A percentile compares a stretch with the other conserved stretches of the same genome.
Conservation (phyloP, 92 coral and sea anemone genomes). For the Chrysogorgia sp. region DNA sequence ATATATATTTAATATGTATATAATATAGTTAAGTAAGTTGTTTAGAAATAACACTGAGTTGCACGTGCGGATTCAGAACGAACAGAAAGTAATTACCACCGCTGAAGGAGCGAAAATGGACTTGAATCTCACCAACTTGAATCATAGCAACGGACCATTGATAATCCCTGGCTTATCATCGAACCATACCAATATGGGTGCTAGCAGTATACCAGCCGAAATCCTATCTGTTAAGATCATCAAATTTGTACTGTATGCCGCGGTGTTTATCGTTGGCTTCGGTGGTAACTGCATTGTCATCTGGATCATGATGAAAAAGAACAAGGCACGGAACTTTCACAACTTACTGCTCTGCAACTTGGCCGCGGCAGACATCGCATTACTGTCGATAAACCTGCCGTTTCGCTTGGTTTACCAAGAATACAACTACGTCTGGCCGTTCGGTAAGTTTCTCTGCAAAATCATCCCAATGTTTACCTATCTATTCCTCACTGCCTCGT, state of each 20-base stretch:
- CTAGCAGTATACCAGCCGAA: constrained; percentile 26
- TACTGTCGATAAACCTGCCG: constrained; percentile 77
- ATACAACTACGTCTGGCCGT: constrained; percentile 85
- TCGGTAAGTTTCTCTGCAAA: constrained; percentile 80
- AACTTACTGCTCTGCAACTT: constrained; percentile 79
- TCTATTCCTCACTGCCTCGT: constrained; percentile 80
- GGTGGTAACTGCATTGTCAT: constrained; percentile 76
- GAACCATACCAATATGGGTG: neutral
- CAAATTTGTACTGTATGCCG: constrained; percentile 69
- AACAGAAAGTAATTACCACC: too few species aligned
- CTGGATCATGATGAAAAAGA: constrained; percentile 70
- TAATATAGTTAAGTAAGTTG: too few species aligned
- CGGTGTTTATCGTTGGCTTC: constrained; percentile 77
- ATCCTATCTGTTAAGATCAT: constrained; percentile 69
- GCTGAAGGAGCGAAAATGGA: too few species aligned
- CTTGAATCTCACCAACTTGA: neutral
- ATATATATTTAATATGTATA: too few species aligned
- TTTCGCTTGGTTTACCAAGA: constrained; percentile 90
- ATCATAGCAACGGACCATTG: neutral
- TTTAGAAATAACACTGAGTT: neutral
- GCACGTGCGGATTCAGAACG: too few species aligned
- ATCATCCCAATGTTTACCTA: constrained; percentile 79
- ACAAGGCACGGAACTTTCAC: constrained; percentile 78
- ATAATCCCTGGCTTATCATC: neutral
- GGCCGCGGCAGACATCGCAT: constrained; percentile 92